Base-by-base conservation (phyloP, 2,888 invertebrate species). In the Hypomecis punctinalis region DNA sequence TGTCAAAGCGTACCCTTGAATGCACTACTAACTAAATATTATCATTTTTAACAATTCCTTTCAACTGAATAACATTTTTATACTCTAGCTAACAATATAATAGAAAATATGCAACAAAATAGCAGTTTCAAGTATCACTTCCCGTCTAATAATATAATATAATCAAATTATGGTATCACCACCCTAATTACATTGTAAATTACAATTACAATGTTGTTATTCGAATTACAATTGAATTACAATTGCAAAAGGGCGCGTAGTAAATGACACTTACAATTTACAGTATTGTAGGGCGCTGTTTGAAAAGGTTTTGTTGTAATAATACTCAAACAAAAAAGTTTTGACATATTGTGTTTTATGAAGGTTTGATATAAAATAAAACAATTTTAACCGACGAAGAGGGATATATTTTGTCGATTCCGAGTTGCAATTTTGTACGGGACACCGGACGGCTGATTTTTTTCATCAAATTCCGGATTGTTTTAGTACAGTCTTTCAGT, bases 111-210 rank as follows among this genome's bases (percentile, higher is more conserved):
- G 65, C 60, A 48, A 43, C 43, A 57, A 53, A n/a, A 56, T 51
- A 51, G 7, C 49, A 70, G 74, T 72, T 61, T 76, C 75, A 59
- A 63, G 72, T 80, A 72, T 66, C 77, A 75, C 66, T 76, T 80
- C 81, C 81, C 66, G 63, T 42, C 7, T 13, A 13, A 61, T 61
- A 23, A 23, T 2, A 23, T 23, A 23, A 23, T 23, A 23, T 23
- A 70, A 43, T 54, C n/a, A 10, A 63, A 67, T 69, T 61, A 61
- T 59, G 67, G 49, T 69, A 70, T 70, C 48, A 69, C 61, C 69
- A 46, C 65, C 35, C 13, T 72, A 71, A 77, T 75, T 69, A 72
- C 10, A 6, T 55, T 45, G 49, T 57, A 61, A 74, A 63, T 66
- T 67, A 63, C 56, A 66, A 67, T 68, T 45, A 49, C 59, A 59